Evolutionary conservation across 2,888 invertebrate genomes (phyloP), one percentile per base, ranked within the genome.

Genomic region (Agelastica alni): DNA sequence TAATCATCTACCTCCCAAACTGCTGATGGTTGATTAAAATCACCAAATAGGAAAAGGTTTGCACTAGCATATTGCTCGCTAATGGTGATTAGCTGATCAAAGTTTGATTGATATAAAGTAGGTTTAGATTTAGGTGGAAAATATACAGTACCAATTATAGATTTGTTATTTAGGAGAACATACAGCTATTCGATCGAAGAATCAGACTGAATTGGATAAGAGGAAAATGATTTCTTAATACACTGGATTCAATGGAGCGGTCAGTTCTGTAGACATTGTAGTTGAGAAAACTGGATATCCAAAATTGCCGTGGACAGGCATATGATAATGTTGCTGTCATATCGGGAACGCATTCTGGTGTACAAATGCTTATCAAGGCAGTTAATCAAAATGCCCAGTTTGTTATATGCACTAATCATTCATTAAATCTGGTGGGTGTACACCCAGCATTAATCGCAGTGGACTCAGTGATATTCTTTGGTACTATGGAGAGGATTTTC

Each of bases 1-100:
- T 37, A 47, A 47, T 37, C 37, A 4, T 47, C 39, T 14, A 30
- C 18, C 2, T 49, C 41, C 41, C 39, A 42, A n/a, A 45, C 32
- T 45, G 30, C 45, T 31, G 45, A 45, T 10, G 20, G 32, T 31
- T 31, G 22, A 22, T 22, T 22, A 22, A 22, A 22, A 22, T n/a
- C n/a, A n/a, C n/a, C n/a, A n/a, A n/a, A n/a, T n/a, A n/a, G n/a
- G n/a, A n/a, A n/a, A n/a, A n/a, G n/a, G n/a, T n/a, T n/a, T n/a
- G n/a, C n/a, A n/a, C n/a, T n/a, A 45, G 41, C 41, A 39, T 39
- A 39, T 39, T 18, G 20, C 39, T 39, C 39, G 39, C 39, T 22
- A 22, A 22, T 22, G 7, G 22, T 22, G 22, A 44, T 44, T 4
- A 12, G 44, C 26, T 45, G 32, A n/a, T 45, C 45, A 12, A 44